These are phyloP conservation scores for Centrocercus urophasianus DNA, from an alignment of 2,113 vertebrate genomes.

Conservation along the genomic window DNA sequence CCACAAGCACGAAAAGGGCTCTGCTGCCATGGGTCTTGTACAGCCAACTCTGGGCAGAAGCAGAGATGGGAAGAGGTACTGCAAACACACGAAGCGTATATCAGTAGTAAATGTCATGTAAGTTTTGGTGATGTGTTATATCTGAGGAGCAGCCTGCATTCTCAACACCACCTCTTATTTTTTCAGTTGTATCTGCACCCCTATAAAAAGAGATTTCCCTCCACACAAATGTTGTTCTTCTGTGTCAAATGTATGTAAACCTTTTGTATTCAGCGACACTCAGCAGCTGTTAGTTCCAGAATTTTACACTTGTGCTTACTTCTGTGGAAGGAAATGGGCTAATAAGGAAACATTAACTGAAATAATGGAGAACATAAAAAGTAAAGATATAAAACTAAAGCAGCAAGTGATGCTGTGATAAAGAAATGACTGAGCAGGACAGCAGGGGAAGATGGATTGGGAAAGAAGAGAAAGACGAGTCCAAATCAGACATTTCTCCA, in stretches of 20 bases:
- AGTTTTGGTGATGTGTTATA: neutral
- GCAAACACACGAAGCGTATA: neutral
- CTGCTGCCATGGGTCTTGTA: rapidly evolving
- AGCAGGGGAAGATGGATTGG: neutral
- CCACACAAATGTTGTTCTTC: neutral
- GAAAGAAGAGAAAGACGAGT: neutral
- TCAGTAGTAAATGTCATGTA: neutral
- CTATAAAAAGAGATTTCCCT: neutral
- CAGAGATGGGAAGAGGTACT: neutral
- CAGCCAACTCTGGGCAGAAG: neutral
- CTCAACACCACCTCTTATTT: neutral
- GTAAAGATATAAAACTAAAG: neutral
- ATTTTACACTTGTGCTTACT: neutral
- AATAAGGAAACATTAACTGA: neutral
- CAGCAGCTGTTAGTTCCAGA: neutral
- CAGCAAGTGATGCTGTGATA: neutral
- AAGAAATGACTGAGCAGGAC: neutral
- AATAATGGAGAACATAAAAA: neutral
- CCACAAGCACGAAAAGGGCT: neutral
- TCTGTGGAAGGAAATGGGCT: neutral
- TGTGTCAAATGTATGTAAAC: neutral
- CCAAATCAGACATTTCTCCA: neutral
- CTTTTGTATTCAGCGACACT: neutral
- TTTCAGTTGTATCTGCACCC: neutral
- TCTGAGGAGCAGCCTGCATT: neutral